phyloP scores from a whole-genome alignment of 2,797 vertebrate genomes.

The Pristis pectinata region DNA sequence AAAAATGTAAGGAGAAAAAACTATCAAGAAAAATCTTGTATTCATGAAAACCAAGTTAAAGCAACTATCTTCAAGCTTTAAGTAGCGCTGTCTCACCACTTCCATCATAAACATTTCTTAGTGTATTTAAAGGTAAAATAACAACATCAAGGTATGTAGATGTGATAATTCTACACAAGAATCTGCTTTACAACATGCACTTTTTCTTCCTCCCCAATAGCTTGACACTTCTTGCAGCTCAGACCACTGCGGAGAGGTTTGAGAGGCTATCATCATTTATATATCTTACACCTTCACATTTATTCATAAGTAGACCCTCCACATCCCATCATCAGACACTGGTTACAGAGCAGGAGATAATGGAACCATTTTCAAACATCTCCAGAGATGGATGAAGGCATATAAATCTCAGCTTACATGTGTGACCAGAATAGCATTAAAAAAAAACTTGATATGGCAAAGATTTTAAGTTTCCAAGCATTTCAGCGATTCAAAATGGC shows the following conservation, averaged over 20 bases:
- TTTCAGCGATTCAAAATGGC: not conserved
- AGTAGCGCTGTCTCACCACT: not conserved
- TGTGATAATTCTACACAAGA: not conserved
- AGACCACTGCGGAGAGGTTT: not conserved
- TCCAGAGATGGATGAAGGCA: not conserved
- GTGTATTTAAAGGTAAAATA: not conserved
- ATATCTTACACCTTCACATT: not conserved
- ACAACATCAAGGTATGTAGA: not conserved
- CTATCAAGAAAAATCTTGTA: too few relatives aligned
- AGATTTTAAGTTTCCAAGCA: not conserved
- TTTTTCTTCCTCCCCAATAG: not conserved
- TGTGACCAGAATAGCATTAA: not conserved
- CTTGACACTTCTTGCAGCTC: not conserved
- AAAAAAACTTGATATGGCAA: too few relatives aligned
- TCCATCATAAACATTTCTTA: not conserved
- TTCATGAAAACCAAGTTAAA: not conserved
- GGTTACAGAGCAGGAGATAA: not conserved
- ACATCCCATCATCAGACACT: not conserved
- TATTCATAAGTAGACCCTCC: not conserved
- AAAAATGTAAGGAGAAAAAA: too few relatives aligned
- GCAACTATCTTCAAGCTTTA: not conserved
- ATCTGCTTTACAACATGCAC: not conserved
- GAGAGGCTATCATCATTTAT: not conserved
- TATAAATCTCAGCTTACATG: not conserved
- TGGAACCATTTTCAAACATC: not conserved